A percentile compares a stretch with the other conserved stretches of the same genome.
phyloP scores from a whole-genome alignment of 1,140 invertebrate genomes.

The Cyphomyrmex costatus region DNA sequence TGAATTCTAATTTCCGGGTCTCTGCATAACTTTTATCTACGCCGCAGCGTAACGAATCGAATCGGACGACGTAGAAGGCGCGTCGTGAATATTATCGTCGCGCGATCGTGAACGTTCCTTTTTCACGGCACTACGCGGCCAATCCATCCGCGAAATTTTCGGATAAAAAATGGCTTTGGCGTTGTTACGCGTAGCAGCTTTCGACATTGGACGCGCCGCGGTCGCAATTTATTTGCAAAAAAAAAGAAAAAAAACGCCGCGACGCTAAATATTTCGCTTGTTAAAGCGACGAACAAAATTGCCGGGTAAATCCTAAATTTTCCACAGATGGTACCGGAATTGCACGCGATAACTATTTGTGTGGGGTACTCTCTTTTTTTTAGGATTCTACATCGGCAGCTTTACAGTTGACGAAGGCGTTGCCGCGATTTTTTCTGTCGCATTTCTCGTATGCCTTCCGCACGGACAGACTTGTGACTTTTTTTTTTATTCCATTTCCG shows the following conservation, averaged over 20 bases:
- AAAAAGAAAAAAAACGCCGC: too few relatives aligned
- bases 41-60: slow-evolving; percentile 29
- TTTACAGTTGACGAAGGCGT: slow-evolving; percentile 10
- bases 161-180: slow-evolving; percentile 36
- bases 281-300: slow-evolving; percentile 37
- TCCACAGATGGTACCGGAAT: neutral
- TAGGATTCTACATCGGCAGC: slow-evolving; percentile 2
- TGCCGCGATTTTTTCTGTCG: slow-evolving; percentile 49
- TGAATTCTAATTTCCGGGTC: slow-evolving; percentile 58
- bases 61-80: neutral
- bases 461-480: slow-evolving; percentile 2
- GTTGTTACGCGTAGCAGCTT: slow-evolving; percentile 14
- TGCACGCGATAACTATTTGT: slow-evolving; percentile 16
- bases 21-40: slow-evolving; percentile 46
- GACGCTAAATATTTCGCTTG: slow-evolving; percentile 43
- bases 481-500: slow-evolving; percentile 51
- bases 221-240: slow-evolving; percentile 7
- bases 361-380: neutral
- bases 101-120: neutral
- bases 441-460: slow-evolving; percentile 50
- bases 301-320: slow-evolving; percentile 46
- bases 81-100: slow-evolving; percentile 31
- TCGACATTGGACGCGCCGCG: neutral
- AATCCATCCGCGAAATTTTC: slow-evolving; percentile 36
- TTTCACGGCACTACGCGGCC: slow-evolving; percentile 17